Conservation (phyloP, 2,797 vertebrate species). For the Margarornis squamiger region DNA sequence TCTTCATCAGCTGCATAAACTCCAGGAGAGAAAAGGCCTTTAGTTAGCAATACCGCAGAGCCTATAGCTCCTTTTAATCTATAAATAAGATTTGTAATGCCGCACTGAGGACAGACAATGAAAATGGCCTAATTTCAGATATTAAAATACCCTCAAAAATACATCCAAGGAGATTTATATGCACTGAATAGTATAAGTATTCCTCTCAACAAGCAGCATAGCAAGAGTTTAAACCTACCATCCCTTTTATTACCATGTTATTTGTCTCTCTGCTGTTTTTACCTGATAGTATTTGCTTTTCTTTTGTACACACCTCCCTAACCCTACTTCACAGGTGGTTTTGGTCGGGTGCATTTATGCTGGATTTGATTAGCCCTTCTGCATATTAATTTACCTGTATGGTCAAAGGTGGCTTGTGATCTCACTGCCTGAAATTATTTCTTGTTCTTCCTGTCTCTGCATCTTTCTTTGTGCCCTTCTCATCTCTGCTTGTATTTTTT, state of each 20-base stretch:
- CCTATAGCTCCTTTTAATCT: not conserved
- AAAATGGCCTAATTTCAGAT: not conserved
- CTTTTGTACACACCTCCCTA: not conserved
- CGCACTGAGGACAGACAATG: not conserved
- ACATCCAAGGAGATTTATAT: not conserved
- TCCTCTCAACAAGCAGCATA: not conserved
- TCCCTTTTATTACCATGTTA: not conserved
- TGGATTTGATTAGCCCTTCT: not conserved
- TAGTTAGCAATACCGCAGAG: not conserved
- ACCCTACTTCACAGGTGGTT: not conserved
- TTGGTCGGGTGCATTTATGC: not conserved
- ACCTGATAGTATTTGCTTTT: not conserved
- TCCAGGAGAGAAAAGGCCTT: not conserved
- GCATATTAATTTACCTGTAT: not conserved
- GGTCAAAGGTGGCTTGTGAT: not conserved
- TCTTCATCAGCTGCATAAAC: not conserved
- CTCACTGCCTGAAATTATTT: not conserved
- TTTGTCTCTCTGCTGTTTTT: not conserved
- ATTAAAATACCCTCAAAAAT: not conserved
- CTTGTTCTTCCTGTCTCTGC: not conserved
- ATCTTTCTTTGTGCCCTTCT: not conserved
- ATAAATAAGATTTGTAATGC: not conserved
- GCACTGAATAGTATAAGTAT: not conserved
- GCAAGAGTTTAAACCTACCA: not conserved
- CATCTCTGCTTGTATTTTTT: not conserved